Evolutionary conservation across 2,113 vertebrate species (phyloP), one percentile per base, ranked within the genome.

Genomic region (Zapornia atra): DNA sequence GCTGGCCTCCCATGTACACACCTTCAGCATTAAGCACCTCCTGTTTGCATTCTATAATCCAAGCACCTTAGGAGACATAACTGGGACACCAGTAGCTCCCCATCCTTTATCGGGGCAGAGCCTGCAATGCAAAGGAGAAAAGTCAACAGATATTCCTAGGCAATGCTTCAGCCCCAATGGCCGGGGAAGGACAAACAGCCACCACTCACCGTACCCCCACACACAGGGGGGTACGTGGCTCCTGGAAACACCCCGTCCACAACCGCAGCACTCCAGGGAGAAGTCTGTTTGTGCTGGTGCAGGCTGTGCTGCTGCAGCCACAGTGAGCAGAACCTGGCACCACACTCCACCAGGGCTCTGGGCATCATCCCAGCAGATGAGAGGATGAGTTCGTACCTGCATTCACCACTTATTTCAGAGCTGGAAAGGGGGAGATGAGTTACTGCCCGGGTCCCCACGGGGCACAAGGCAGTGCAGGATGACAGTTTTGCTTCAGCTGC

Each of bases 401-500:
- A 38, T 81, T 82, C 81, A 25, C 60, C 53, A 68, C 64, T 75
- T 60, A 15, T 70, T 78, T 86, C 76, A 38, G 42, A 76, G 65
- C n/a, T 76, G 70, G 38, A 84, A 91, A 73, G 44, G 59, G 11
- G 34, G 48, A 68, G 29, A 56, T 68, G 21, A 70, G 36, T 50
- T 84, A 15, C 40, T 73, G 2, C 36, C 50, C 71, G 56, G 7
- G 44, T 70, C 51, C 90, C 69, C 59, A 24, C 18, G 38, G 54
- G 80, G 75, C 71, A 59, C 50, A 83, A 73, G 66, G 71, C 60
- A 73, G 20, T 34, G 69, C 81, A 48, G 80, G 60, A 46, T 68
- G 68, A 63, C 82, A 86, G 42, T 53, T 78, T 31, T 60, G 38
- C 80, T 94, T 59, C 88, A 94, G 92, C 86, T 88, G 88, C 0